These are phyloP conservation scores for Pseudolycoriella hygida DNA, from an alignment of 2,888 invertebrate genomes.

Conservation along the genomic window DNA sequence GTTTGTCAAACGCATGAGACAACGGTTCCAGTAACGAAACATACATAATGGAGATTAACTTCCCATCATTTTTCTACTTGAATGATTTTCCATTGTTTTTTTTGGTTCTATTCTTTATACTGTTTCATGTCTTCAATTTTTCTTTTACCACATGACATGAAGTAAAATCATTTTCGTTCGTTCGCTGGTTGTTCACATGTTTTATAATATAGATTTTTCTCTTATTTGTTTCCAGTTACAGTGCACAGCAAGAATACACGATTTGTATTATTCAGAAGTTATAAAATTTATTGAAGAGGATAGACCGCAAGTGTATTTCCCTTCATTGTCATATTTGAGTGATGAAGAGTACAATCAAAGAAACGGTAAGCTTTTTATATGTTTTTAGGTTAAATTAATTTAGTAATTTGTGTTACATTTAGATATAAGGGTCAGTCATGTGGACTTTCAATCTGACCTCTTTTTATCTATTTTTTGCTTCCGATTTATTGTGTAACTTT, in stretches of 20 bases:
- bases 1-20: too few relatives aligned
- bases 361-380: neutral
- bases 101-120: neutral
- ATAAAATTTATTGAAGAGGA: constrained; percentile 1
- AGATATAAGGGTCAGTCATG: too few relatives aligned
- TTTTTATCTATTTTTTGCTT: too few relatives aligned
- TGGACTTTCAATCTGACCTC: too few relatives aligned
- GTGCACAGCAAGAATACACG: constrained; percentile 2
- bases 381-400: too few relatives aligned
- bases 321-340: constrained; percentile 3
- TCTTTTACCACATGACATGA: too few relatives aligned
- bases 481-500: too few relatives aligned
- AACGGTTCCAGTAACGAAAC: too few relatives aligned
- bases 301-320: constrained; percentile 2
- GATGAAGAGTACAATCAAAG: constrained; percentile 4
- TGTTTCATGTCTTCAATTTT: too few relatives aligned
- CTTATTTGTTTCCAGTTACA: neutral
- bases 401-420: too few relatives aligned
- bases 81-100: neutral
- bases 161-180: too few relatives aligned
- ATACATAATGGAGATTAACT: neutral
- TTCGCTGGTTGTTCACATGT: too few relatives aligned
- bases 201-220: neutral
- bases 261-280: constrained; percentile 1
- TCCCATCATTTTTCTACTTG: neutral